Evolutionary conservation across 2,113 vertebrate genomes (phyloP).

Genomic region (Clinocottus analis): DNA sequence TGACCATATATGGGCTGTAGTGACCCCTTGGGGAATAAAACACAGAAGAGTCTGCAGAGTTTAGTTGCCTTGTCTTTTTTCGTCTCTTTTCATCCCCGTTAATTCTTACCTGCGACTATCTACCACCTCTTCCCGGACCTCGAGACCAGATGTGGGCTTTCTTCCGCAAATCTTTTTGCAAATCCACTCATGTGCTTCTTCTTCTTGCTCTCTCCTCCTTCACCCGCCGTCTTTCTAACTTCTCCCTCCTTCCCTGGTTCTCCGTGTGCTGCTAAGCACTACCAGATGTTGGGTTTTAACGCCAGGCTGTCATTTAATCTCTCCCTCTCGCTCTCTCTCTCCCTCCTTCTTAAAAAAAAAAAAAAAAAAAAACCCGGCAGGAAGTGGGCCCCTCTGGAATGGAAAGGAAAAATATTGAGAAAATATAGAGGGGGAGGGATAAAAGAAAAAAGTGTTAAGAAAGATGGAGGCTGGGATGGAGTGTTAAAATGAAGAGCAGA

Average conservation of each 20-base stretch:
- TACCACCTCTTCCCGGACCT: constrained; percentile 25
- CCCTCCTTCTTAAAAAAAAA: constrained; percentile 81
- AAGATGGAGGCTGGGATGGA: constrained; percentile 64
- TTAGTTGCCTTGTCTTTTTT: constrained; percentile 41
- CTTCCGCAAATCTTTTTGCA: constrained; percentile 62
- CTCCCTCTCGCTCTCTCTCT: constrained; percentile 74
- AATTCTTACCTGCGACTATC: constrained; percentile 61
- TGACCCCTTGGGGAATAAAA: constrained; percentile 90
- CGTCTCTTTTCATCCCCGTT: constrained; percentile 35
- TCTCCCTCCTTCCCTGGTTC: constrained; percentile 75
- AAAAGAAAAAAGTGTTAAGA: constrained; percentile 63
- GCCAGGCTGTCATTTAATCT: constrained; percentile 99
- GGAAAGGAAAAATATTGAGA: constrained; percentile 89
- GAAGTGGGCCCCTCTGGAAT: constrained; percentile 99
- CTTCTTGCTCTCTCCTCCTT: constrained; percentile 53
- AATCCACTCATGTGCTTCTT: constrained; percentile 69
- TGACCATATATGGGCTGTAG: constrained; percentile 97
- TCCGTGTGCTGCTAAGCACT: constrained; percentile 93
- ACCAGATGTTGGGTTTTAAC: constrained; percentile 99
- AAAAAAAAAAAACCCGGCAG: constrained; percentile 91
- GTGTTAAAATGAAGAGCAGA: constrained; percentile 47
- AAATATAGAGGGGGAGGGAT: constrained; percentile 79
- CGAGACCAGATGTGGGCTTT: constrained; percentile 44
- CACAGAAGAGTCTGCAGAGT: constrained; percentile 87
- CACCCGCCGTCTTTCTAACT: constrained; percentile 55